Evolutionary conservation across 2,797 vertebrate genomes (phyloP), one percentile per base, ranked within the genome.

Genomic region (Jordanella pulchra): DNA sequence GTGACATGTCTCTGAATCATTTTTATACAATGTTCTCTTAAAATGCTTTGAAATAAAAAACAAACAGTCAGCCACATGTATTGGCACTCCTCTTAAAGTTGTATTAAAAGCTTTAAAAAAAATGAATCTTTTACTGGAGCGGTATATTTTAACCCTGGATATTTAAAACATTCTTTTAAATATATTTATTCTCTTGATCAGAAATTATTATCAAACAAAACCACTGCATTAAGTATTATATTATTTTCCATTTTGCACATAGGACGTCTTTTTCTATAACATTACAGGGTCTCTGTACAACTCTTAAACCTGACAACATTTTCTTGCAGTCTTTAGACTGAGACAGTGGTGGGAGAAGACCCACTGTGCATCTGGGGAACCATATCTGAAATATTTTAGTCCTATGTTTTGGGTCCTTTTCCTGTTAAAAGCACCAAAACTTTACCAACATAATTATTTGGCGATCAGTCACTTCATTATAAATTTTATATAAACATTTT

Each of bases 1-100:
- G 82, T 67, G 85, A 75, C 69, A 69, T 0, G 65, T 80, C 71
- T 73, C 45, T 76, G 54, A 42, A 47, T 79, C 28, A 15, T 18
- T 30, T 23, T 55, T 55, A 28, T 28, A 23, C 11, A 39, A 17
- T 12, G 56, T 48, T 85, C 58, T 64, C 30, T 60, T 2, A 39
- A 47, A 35, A 55, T 1, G 28, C 27, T 55, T 64, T 7, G 23
- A 21, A 35, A 39, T 6, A 39, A 30, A 63, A 18, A 42, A 39
- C 11, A 11, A 14, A 23, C 4, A n/a, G 32, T 61, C 18, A 18
- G 11, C 30, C 10, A n/a, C 21, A n/a, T 51, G 9, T n/a, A 51
- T n/a, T n/a, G 50, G 23, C 7, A n/a, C 50, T n/a, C 21, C 50
- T 51, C 23, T 10, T 23, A 51, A n/a, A 51, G 50, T 51, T 11